Evolutionary conservation across 2,888 invertebrate genomes (phyloP).

Genomic region (Eristalinus sepulchralis): DNA sequence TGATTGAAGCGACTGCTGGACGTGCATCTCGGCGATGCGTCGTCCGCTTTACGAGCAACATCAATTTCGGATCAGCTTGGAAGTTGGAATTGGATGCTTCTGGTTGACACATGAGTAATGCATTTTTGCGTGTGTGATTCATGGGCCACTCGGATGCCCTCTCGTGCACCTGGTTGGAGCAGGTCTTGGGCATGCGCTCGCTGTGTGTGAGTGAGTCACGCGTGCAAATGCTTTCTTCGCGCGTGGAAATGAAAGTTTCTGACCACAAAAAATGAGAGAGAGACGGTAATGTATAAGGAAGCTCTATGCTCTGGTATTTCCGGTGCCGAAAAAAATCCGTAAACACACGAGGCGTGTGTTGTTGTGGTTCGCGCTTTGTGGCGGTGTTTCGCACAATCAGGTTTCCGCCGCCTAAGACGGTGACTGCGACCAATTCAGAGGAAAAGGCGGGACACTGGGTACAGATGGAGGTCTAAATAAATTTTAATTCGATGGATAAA

Average conservation of each 20-base stretch:
- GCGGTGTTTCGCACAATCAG: slow-evolving; percentile 20
- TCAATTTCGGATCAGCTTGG: slow-evolving; percentile 48
- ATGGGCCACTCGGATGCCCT: slow-evolving; percentile 30
- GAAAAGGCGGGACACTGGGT: slow-evolving; percentile 24
- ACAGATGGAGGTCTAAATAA: slow-evolving; percentile 51
- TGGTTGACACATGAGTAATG: slow-evolving; percentile 69
- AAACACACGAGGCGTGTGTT: slow-evolving; percentile 12
- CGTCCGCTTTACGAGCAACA: slow-evolving; percentile 58
- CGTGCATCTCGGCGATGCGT: slow-evolving; percentile 31
- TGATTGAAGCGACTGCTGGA: slow-evolving; percentile 60
- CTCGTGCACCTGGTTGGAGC: slow-evolving; percentile 2
- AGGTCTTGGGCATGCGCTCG: slow-evolving; percentile 20
- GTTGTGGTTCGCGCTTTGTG: not conserved
- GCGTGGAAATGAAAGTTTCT: slow-evolving; percentile 50
- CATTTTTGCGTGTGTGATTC: slow-evolving; percentile 64
- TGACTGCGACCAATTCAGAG: not conserved
- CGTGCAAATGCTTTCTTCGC: slow-evolving; percentile 47
- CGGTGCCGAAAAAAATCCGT: slow-evolving; percentile 38
- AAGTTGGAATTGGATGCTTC: slow-evolving; percentile 29
- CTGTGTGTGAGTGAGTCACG: slow-evolving; percentile 35
- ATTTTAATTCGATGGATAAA: slow-evolving; percentile 66
- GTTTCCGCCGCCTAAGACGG: slow-evolving; percentile 37
- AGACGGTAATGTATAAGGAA: not conserved
- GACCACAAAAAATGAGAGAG: slow-evolving; percentile 31
- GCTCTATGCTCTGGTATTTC: slow-evolving; percentile 45